A percentile compares a stretch with the other conserved stretches of the same genome.
These are phyloP conservation scores for Cheilosia pagana DNA, from an alignment of 2,888 invertebrate genomes.

Conservation along the genomic window DNA sequence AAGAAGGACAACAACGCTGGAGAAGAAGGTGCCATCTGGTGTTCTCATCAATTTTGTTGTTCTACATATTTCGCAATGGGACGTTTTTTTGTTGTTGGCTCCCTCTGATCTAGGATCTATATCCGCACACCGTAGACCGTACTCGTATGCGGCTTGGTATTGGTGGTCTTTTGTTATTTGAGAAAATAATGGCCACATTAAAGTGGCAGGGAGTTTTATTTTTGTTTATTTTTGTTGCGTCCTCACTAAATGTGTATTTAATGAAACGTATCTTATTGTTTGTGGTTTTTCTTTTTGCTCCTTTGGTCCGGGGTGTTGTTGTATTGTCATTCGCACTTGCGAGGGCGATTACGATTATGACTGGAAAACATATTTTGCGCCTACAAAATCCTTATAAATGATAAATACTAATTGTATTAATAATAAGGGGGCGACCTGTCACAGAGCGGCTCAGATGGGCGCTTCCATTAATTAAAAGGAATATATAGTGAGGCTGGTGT, in stretches of 20 bases:
- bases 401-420: conserved; percentile 58
- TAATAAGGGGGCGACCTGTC: neutral
- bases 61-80: conserved; percentile 45
- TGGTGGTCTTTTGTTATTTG: conserved; percentile 48
- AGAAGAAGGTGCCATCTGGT: conserved; percentile 61
- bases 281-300: neutral
- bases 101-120: conserved; percentile 19
- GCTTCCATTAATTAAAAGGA: conserved; percentile 43
- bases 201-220: conserved; percentile 46
- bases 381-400: conserved; percentile 41
- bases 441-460: neutral
- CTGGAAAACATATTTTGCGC: conserved; percentile 27
- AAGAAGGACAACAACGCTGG: conserved; percentile 18
- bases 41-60: conserved; percentile 65
- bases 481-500: conserved; percentile 13
- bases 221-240: conserved; percentile 21
- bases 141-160: neutral
- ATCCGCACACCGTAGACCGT: neutral
- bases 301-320: neutral
- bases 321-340: neutral
- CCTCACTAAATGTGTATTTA: conserved; percentile 50
- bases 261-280: conserved; percentile 22
- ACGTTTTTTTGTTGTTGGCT: conserved; percentile 6
- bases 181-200: conserved; percentile 55
- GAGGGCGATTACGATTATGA: neutral